Evolutionary conservation across 2,113 vertebrate species (phyloP).

Genomic region (Lanius collurio): DNA sequence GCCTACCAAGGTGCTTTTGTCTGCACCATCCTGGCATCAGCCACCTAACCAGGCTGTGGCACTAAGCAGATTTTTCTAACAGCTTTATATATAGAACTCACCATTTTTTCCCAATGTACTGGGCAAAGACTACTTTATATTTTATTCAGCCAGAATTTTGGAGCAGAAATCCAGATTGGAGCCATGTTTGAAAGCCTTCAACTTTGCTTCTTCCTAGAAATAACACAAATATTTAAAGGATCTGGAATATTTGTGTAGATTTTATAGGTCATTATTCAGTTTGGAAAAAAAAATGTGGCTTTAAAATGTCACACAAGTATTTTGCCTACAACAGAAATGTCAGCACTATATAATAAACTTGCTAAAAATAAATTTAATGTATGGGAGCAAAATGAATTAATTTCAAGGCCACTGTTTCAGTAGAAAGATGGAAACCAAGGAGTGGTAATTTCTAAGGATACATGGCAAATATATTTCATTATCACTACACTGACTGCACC

Average conservation of each 20-base stretch:
- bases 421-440: neutral
- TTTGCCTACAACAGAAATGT: neutral
- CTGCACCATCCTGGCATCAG: neutral
- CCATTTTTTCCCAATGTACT: neutral
- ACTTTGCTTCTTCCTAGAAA: neutral
- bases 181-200: neutral
- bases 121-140: neutral
- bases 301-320: conserved; percentile 9
- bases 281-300: neutral
- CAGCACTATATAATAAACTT: neutral
- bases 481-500: neutral
- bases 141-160: neutral
- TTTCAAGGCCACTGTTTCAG: neutral
- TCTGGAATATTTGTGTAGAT: neutral
- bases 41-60: neutral
- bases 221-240: neutral
- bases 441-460: neutral
- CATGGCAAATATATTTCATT: neutral
- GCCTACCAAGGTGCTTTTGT: neutral
- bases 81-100: neutral
- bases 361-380: neutral
- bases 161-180: neutral
- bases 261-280: neutral
- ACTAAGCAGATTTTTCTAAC: neutral
- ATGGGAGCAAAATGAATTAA: neutral